phyloP scores from a whole-genome alignment of 2,113 vertebrate species.

The Stegastes partitus region DNA sequence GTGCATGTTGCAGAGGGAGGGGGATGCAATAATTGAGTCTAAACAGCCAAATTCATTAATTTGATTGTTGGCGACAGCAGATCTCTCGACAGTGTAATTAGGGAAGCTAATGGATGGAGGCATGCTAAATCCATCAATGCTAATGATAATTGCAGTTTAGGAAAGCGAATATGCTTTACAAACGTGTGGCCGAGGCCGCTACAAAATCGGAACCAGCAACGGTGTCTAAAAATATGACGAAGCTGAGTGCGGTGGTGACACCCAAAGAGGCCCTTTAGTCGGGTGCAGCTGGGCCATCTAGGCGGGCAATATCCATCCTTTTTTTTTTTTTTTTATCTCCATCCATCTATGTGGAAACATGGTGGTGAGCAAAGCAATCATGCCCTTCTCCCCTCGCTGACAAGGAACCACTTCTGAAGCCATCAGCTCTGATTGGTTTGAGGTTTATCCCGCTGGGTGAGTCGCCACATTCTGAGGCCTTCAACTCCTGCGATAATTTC shows the following conservation, averaged over 20 bases:
- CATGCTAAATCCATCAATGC: slow-evolving; percentile 83
- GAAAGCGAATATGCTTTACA: slow-evolving; percentile 64
- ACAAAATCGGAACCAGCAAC: slow-evolving; percentile 62
- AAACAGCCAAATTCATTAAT: slow-evolving; percentile 85
- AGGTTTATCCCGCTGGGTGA: slow-evolving; percentile 50
- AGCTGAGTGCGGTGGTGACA: slow-evolving; percentile 41
- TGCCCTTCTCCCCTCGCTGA: slow-evolving; percentile 42
- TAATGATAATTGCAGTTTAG: slow-evolving; percentile 84
- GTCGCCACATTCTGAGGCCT: slow-evolving; percentile 40
- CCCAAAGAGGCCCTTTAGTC: slow-evolving; percentile 49
- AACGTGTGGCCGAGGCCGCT: slow-evolving; percentile 55
- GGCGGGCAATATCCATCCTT: slow-evolving; percentile 44
- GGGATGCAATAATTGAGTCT: slow-evolving; percentile 72
- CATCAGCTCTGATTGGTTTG: slow-evolving; percentile 62
- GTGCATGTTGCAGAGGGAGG: slow-evolving; percentile 52
- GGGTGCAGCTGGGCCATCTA: slow-evolving; percentile 57
- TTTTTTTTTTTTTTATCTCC: slow-evolving; percentile 59
- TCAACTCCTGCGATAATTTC: slow-evolving; percentile 41
- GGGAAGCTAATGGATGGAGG: slow-evolving; percentile 80
- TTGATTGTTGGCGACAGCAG: slow-evolving; percentile 80
- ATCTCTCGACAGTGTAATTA: slow-evolving; percentile 83
- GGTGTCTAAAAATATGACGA: slow-evolving; percentile 75
- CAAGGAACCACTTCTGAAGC: slow-evolving; percentile 67
- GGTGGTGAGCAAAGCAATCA: slow-evolving; percentile 66
- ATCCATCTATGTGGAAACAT: slow-evolving; percentile 52